Conservation (phyloP, 1,140 invertebrate species). For the Drosophila auraria region DNA sequence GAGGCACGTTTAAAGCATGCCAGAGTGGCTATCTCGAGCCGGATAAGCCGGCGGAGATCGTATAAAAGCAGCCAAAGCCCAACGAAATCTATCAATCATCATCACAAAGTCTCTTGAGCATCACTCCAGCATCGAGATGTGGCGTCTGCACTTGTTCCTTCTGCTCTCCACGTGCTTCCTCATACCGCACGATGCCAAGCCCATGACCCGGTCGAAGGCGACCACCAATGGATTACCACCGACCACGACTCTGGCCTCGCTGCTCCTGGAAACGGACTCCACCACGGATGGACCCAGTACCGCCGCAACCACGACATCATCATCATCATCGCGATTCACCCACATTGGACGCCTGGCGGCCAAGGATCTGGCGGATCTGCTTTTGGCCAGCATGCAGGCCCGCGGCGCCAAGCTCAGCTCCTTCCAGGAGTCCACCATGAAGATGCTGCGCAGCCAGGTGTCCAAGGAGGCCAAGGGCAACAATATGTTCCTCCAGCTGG, state of each 20-base stretch:
- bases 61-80: conserved; percentile 32
- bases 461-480: conserved; percentile 34
- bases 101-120: neutral
- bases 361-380: conserved; percentile 71
- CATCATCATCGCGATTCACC: neutral
- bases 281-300: conserved; percentile 8
- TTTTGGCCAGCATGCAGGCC: conserved; percentile 70
- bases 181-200: conserved; percentile 67
- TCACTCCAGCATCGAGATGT: conserved; percentile 40
- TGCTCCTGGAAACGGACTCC: conserved; percentile 14
- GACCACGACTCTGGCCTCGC: conserved; percentile 12
- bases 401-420: conserved; percentile 34
- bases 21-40: conserved; percentile 4
- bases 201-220: conserved; percentile 18
- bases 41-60: conserved; percentile 21
- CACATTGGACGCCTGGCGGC: conserved; percentile 64
- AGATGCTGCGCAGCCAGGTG: conserved; percentile 37
- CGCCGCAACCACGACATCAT: neutral
- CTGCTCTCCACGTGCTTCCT: conserved; percentile 68
- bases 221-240: neutral
- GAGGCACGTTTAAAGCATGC: conserved; percentile 49
- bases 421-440: conserved; percentile 52
- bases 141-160: conserved; percentile 71
- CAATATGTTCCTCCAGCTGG: conserved; percentile 46
- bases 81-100: conserved; percentile 37